Evolutionary conservation across 1,140 invertebrate genomes (phyloP), one percentile per base, ranked within the genome.

Genomic region (Zaprionus lachaisei): DNA sequence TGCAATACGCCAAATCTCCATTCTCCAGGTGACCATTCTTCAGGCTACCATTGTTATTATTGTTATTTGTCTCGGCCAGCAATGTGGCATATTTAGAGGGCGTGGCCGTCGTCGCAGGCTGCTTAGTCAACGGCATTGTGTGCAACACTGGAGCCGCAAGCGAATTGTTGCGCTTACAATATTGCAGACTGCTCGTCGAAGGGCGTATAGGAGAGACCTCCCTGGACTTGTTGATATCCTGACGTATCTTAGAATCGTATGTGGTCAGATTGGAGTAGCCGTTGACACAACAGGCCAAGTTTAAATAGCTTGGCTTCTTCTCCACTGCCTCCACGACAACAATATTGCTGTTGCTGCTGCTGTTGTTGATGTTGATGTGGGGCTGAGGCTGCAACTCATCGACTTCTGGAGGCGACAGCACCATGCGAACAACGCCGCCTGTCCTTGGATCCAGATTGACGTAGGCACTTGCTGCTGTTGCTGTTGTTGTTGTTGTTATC

Each of bases 271-370:
- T 96, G 0, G 96, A 96, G 92, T 98, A 98, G 11, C 97, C 97
- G 93, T 96, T 98, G 28, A 98, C 97, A 17, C 97, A 97, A 92
- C 97, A 98, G 58, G 97, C 97, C 60, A 98, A 93, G 85, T 96
- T 96, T 54, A 98, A 93, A 92, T 98, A 98, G 63, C 97, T 98
- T 0, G 97, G 97, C 84, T 95, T 93, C 61, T 93, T 93, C 15
- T 91, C 85, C 4, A 26, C 47, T 14, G 26, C 66, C 20, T 58
- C 41, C 44, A 47, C 63, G 41, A 54, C 58, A 20, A 55, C 31
- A 5, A 54, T 14, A 55, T 26, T 38, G 51, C 58, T 55, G n/a
- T n/a, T n/a, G 44, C 9, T 34, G 15, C 24, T 38, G 51, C 60
- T 54, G 17, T 31, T n/a, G 38, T 15, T 47, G 15, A 63, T 54